Percentiles rank a stretch among this genome's conserved stretches.
These are phyloP conservation scores for Ormyrus thymus DNA, from an alignment of 2,888 invertebrate genomes.

Conservation along the genomic window DNA sequence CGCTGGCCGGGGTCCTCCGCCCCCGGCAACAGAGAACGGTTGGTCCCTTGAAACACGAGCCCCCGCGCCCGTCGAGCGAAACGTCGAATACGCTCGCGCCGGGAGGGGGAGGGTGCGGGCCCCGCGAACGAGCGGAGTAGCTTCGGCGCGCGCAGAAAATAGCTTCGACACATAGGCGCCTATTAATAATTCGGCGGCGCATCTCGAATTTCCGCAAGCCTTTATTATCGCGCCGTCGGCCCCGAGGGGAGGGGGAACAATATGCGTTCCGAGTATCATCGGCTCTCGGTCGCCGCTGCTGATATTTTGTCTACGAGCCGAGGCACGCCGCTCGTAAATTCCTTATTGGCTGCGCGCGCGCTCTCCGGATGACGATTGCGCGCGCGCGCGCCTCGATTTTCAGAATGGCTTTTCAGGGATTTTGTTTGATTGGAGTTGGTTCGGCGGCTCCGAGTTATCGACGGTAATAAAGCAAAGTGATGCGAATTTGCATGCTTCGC, in stretches of 20 bases:
- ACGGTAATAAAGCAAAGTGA: no score
- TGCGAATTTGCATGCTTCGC: no score
- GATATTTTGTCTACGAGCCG: slow-evolving; percentile 68
- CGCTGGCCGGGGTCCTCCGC: no score
- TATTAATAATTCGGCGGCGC: slow-evolving; percentile 11
- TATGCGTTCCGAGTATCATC: slow-evolving; percentile 64
- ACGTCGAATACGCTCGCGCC: no score
- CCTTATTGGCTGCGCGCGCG: slow-evolving; percentile 9
- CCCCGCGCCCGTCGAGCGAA: no score
- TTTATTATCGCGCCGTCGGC: background rate
- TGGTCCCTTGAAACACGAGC: no score
- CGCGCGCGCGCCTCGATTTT: no score
- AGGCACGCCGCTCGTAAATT: slow-evolving; percentile 32
- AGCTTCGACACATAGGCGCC: slow-evolving; percentile 1
- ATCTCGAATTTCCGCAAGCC: slow-evolving; percentile 31
- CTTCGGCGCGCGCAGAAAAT: background rate
- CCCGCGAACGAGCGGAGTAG: background rate
- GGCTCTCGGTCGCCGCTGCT: slow-evolving; percentile 54
- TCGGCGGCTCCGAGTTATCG: no score
- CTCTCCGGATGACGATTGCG: background rate
- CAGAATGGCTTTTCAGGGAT: no score
- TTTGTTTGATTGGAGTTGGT: no score
- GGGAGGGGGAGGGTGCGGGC: background rate
- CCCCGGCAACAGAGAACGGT: no score
- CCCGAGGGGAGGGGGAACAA: slow-evolving; percentile 26